Evolutionary conservation across 2,888 invertebrate genomes (phyloP).

Genomic region (Teinopalpus imperialis): DNA sequence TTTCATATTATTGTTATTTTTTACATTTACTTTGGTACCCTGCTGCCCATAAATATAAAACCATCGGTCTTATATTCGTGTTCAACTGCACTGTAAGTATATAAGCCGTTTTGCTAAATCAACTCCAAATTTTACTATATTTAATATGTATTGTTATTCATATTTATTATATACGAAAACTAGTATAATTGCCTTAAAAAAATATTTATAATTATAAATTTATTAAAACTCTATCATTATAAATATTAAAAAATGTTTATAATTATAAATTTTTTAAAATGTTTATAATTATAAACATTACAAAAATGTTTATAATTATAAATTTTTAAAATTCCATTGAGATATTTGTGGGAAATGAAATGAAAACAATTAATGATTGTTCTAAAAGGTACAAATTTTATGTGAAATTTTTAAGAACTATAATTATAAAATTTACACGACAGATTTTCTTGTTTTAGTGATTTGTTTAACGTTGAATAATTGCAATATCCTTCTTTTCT

Average conservation of each 20-base stretch:
- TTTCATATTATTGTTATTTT: too few species aligned
- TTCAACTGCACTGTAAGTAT: conserved; percentile 13
- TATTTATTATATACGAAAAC: neutral
- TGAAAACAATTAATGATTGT: too few species aligned
- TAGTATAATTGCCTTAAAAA: neutral
- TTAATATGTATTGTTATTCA: neutral
- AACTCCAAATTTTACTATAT: neutral
- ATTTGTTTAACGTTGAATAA: neutral
- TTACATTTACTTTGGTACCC: conserved; percentile 6
- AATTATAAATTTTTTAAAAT: neutral
- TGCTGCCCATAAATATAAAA: neutral
- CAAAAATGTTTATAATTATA: too few species aligned
- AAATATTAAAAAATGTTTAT: neutral
- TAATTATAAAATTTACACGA: too few species aligned
- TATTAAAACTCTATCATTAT: neutral
- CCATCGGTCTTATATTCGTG: neutral
- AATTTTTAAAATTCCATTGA: too few species aligned
- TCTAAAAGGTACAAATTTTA: too few species aligned
- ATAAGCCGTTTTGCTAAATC: neutral
- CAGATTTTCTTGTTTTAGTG: conserved; percentile 20
- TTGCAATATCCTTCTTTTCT: neutral
- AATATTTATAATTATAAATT: neutral
- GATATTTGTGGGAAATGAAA: too few species aligned
- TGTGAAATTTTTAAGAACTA: too few species aligned
- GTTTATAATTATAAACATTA: too few species aligned